Conservation (phyloP, 2,113 vertebrate species). For the Odontophorus gujanensis region DNA sequence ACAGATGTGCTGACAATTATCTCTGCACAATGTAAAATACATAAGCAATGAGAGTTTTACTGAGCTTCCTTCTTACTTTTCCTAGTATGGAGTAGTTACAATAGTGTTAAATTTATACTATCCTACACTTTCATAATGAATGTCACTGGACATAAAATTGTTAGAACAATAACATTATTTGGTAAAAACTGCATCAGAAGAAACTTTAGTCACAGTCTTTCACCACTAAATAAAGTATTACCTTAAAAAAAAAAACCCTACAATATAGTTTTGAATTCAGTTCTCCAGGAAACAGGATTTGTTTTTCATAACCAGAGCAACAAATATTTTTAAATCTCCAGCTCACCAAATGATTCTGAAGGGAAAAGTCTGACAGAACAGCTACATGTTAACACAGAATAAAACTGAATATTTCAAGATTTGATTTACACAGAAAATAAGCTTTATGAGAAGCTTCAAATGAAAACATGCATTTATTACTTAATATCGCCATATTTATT, state of each 20-base stretch:
- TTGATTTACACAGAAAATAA: background rate
- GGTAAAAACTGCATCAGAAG: background rate
- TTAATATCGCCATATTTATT: background rate
- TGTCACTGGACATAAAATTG: background rate
- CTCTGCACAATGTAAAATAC: background rate
- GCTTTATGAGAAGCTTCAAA: background rate
- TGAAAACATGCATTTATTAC: background rate
- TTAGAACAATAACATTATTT: background rate
- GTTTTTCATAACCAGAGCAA: background rate
- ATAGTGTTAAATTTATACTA: background rate
- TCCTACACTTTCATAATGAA: background rate
- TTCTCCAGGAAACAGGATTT: background rate
- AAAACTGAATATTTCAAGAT: background rate
- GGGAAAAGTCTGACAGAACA: background rate
- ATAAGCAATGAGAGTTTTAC: background rate
- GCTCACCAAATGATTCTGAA: background rate
- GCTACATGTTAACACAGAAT: background rate
- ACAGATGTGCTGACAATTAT: background rate
- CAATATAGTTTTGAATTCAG: background rate
- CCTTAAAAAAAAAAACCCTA: background rate
- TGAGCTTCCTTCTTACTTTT: background rate
- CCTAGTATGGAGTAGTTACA: background rate
- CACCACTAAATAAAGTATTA: background rate
- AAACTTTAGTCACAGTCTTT: background rate
- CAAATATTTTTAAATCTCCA: background rate